These are phyloP conservation scores for Drosophila punjabiensis DNA, from an alignment of 1,140 invertebrate species.

Conservation along the genomic window DNA sequence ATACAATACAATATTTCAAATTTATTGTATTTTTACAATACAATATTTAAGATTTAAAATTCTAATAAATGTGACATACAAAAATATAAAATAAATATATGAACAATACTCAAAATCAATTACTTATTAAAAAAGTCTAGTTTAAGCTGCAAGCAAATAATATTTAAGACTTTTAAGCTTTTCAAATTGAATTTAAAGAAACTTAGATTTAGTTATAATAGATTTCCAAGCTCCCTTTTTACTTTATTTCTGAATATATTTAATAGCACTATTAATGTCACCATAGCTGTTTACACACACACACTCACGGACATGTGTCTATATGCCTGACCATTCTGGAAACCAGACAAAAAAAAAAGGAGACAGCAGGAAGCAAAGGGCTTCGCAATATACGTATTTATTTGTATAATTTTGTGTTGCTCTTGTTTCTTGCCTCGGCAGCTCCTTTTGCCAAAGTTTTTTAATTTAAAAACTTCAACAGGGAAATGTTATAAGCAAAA, in stretches of 20 bases:
- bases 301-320: constrained; percentile 4
- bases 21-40: no score
- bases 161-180: background rate
- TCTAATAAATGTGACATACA: no score
- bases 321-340: constrained; percentile 16
- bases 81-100: no score
- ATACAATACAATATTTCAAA: no score
- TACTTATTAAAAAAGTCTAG: background rate
- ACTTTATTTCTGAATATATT: background rate
- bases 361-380: constrained; percentile 9
- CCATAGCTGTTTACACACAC: background rate
- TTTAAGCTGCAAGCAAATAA: background rate
- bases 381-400: constrained; percentile 21
- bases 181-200: background rate
- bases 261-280: background rate
- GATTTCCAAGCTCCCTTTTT: background rate
- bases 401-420: constrained; percentile 34
- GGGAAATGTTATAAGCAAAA: constrained; percentile 17
- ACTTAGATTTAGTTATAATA: background rate
- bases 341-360: background rate
- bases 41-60: no score
- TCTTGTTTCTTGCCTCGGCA: constrained; percentile 37
- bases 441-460: constrained; percentile 70
- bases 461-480: constrained; percentile 78
- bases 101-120: no score